Conservation (phyloP, 2,888 invertebrate genomes). For the Volucella zonaria region DNA sequence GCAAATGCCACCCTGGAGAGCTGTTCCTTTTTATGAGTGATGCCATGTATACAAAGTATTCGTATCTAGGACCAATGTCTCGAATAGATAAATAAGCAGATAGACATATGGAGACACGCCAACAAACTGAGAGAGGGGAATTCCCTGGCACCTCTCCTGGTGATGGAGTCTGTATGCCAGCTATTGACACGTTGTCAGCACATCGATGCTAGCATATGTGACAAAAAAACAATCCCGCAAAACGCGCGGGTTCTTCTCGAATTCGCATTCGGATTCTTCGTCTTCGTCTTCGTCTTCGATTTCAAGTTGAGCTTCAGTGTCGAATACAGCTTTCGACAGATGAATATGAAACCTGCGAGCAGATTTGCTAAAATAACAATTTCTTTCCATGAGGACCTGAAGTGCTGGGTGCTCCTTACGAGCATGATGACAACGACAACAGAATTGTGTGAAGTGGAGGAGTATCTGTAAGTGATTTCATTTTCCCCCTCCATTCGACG, state of each 20-base stretch:
- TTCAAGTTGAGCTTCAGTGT: background rate
- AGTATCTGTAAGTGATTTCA: conserved; percentile 65
- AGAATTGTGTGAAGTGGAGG: conserved; percentile 57
- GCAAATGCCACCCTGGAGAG: conserved; percentile 70
- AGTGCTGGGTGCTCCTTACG: conserved; percentile 1
- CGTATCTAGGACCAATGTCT: conserved; percentile 62
- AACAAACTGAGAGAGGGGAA: background rate
- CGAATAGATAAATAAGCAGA: conserved; percentile 67
- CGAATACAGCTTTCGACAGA: background rate
- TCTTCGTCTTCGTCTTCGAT: background rate
- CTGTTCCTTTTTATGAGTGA: conserved; percentile 70
- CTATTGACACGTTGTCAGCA: conserved; percentile 73
- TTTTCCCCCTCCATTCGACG: conserved; percentile 21
- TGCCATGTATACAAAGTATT: conserved; percentile 68
- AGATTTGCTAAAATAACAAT: conserved; percentile 64
- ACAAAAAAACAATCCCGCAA: conserved; percentile 51
- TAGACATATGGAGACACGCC: conserved; percentile 53
- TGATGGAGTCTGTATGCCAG: conserved; percentile 18
- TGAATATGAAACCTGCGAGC: conserved; percentile 54
- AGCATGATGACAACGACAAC: conserved; percentile 24
- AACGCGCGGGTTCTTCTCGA: conserved; percentile 27
- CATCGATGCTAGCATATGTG: conserved; percentile 68
- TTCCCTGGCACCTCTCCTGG: background rate
- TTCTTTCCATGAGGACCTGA: conserved; percentile 3
- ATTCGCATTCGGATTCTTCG: background rate